A percentile compares a stretch with the other conserved stretches of the same genome.
phyloP scores from a whole-genome alignment of 1,140 invertebrate species.

The Neelides sp. region DNA sequence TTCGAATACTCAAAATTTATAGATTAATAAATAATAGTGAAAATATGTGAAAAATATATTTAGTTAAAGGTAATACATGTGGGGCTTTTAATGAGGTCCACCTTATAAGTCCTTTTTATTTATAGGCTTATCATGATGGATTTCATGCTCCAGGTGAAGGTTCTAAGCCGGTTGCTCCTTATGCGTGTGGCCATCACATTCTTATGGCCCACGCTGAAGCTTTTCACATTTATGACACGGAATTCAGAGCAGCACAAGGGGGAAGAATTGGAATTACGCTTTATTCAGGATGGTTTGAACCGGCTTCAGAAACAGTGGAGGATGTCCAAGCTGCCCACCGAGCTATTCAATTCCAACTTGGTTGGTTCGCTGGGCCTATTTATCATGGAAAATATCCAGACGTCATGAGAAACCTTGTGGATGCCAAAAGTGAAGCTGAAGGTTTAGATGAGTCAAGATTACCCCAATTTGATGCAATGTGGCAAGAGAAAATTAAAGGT shows the following conservation, averaged over 20 bases:
- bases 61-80: too few species aligned
- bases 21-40: too few species aligned
- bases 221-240: conserved; percentile 17
- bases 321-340: conserved; percentile 13
- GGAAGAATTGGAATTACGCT: conserved; percentile 21
- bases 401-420: conserved; percentile 30
- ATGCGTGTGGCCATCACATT: conserved; percentile 16
- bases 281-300: conserved; percentile 15
- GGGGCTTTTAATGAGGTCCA: too few species aligned
- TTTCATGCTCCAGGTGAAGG: conserved; percentile 9
- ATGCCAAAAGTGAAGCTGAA: conserved; percentile 12
- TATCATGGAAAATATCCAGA: conserved; percentile 34
- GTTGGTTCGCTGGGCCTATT: conserved; percentile 21
- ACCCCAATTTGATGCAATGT: conserved; percentile 13
- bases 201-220: conserved; percentile 20
- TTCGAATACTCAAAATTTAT: too few species aligned
- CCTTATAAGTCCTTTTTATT: conserved; percentile 26
- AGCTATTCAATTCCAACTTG: conserved; percentile 18
- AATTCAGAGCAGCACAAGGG: conserved; percentile 11
- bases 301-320: conserved; percentile 7
- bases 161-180: conserved; percentile 3
- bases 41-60: too few species aligned
- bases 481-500: conserved; percentile 14
- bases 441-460: conserved; percentile 20
- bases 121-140: conserved; percentile 33